phyloP scores from a whole-genome alignment of 92 coral and sea anemone species.

The Bergia puertoricense region DNA sequence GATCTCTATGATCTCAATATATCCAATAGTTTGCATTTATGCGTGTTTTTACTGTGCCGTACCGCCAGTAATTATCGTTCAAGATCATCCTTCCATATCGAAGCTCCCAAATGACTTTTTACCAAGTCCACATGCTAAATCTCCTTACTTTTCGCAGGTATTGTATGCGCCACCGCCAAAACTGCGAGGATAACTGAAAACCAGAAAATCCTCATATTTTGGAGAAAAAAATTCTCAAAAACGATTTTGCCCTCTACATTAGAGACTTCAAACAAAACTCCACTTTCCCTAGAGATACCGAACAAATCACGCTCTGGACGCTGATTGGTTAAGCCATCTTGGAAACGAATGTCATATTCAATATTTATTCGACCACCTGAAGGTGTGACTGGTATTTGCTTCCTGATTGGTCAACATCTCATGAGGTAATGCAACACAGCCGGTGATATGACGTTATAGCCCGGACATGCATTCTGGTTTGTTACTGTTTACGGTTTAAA shows the following conservation, averaged over 20 bases:
- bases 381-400: constrained; percentile 66
- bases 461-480: constrained; percentile 48
- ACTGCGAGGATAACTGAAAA: constrained; percentile 73
- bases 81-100: constrained; percentile 3
- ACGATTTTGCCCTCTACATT: constrained; percentile 69
- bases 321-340: constrained; percentile 65
- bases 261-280: constrained; percentile 67
- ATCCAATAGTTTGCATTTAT: neutral
- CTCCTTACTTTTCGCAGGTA: constrained; percentile 79
- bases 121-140: neutral
- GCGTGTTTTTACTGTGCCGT: neutral
- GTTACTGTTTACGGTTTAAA: neutral
- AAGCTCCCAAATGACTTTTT: constrained; percentile 14
- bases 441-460: constrained; percentile 70
- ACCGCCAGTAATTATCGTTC: neutral
- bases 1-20: neutral
- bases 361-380: constrained; percentile 72
- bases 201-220: constrained; percentile 68
- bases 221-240: constrained; percentile 63
- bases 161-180: constrained; percentile 62
- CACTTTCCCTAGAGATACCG: constrained; percentile 66
- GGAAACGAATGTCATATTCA: constrained; percentile 67
- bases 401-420: constrained; percentile 67
- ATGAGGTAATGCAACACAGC: constrained; percentile 79
- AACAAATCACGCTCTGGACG: constrained; percentile 66